A percentile compares a stretch with the other conserved stretches of the same genome.
phyloP scores from a whole-genome alignment of 2,113 vertebrate species.

The Rhinoderma darwinii region DNA sequence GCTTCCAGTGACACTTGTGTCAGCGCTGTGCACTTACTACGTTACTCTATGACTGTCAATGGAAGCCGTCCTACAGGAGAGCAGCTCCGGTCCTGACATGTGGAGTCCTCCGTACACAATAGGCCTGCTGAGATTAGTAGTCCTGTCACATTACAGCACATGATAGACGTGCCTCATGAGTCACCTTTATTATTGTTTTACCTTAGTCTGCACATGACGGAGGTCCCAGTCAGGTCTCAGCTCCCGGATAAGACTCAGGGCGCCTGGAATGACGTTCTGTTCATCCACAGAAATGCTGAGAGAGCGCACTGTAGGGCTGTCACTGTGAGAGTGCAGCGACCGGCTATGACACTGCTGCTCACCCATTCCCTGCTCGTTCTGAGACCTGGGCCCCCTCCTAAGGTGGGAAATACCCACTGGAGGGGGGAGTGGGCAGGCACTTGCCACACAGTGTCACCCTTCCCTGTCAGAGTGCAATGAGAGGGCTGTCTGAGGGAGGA shows the following conservation, averaged over 20 bases:
- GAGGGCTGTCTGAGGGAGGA: not conserved
- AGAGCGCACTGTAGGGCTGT: slow-evolving; percentile 63
- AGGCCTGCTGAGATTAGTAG: slow-evolving; percentile 1
- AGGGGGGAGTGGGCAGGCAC: slow-evolving; percentile 34
- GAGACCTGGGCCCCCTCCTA: slow-evolving; percentile 36
- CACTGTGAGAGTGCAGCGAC: not conserved
- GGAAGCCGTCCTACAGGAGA: too few species aligned
- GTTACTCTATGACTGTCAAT: too few species aligned
- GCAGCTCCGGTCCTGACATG: too few species aligned
- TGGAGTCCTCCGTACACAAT: too few species aligned
- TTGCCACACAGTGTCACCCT: not conserved
- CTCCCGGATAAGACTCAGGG: slow-evolving; percentile 84
- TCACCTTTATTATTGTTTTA: too few species aligned
- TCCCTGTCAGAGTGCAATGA: not conserved
- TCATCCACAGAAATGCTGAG: slow-evolving; percentile 88
- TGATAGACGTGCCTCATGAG: not conserved
- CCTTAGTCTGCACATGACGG: slow-evolving; percentile 85
- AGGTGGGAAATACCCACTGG: slow-evolving; percentile 41
- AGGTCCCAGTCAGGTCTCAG: slow-evolving; percentile 87
- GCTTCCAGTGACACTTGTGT: not conserved
- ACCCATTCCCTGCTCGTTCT: slow-evolving; percentile 30
- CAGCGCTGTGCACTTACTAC: not conserved
- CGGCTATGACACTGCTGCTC: slow-evolving; percentile 16
- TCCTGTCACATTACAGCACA: not conserved
- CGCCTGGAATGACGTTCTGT: slow-evolving; percentile 83